Percentiles rank a stretch among this genome's conserved stretches.
Conservation (phyloP, 2,797 vertebrate species). For the Spondyliosoma cantharus region DNA sequence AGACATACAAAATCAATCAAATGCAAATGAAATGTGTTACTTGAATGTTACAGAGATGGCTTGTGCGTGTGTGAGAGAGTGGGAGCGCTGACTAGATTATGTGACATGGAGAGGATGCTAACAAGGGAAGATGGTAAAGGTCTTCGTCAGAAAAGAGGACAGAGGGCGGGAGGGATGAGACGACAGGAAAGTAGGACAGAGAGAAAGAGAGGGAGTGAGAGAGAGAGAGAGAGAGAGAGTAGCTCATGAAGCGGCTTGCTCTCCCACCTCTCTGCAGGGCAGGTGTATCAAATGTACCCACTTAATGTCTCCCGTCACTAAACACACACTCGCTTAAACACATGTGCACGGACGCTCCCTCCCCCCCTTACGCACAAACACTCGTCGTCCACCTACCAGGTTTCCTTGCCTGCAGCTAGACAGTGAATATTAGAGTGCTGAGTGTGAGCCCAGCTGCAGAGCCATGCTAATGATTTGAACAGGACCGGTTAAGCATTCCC, state of each 20-base stretch:
- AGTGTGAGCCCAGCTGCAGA: conserved; percentile 53
- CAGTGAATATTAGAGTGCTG: conserved; percentile 41
- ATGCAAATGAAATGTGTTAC: too few species aligned
- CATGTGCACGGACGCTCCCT: background rate
- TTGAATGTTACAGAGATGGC: conserved; percentile 17
- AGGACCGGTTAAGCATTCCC: conserved; percentile 71
- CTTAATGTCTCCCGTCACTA: conserved; percentile 54
- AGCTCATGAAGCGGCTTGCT: conserved; percentile 52
- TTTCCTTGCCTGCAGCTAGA: conserved; percentile 57
- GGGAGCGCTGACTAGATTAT: conserved; percentile 25
- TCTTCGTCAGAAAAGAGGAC: conserved; percentile 20
- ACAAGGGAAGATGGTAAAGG: conserved; percentile 1
- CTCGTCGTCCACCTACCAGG: conserved; percentile 59
- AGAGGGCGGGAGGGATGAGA: conserved; percentile 8
- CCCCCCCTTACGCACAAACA: conserved; percentile 33
- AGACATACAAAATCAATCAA: too few species aligned
- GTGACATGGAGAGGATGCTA: conserved; percentile 7
- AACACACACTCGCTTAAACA: conserved; percentile 6
- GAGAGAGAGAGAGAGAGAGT: background rate
- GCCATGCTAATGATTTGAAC: conserved; percentile 61
- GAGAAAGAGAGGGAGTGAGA: conserved; percentile 10
- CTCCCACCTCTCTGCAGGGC: conserved; percentile 51
- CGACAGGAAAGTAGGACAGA: background rate
- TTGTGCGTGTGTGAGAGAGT: conserved; percentile 18
- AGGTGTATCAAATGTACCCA: conserved; percentile 66